Conservation (phyloP, 2,888 invertebrate species). For the Meganola albula region DNA sequence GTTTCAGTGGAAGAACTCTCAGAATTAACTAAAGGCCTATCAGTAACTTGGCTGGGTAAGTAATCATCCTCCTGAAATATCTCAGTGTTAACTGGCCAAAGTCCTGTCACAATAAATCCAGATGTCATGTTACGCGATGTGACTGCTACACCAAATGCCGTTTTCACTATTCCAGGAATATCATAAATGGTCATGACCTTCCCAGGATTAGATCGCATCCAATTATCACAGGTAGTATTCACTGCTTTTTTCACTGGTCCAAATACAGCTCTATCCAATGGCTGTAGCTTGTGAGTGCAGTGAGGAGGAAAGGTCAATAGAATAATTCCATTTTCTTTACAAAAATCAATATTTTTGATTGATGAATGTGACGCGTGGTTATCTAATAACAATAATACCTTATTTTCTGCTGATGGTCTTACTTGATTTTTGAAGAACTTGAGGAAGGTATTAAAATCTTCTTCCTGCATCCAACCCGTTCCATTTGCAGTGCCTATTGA, state of each 20-base stretch:
- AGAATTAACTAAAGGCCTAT: no score
- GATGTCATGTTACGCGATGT: background rate
- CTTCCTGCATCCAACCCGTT: constrained; percentile 29
- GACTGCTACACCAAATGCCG: background rate
- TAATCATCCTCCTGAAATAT: background rate
- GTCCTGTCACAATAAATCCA: background rate
- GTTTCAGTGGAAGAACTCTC: no score
- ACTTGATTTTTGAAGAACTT: constrained; percentile 23
- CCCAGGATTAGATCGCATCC: no score
- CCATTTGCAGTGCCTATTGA: constrained; percentile 25
- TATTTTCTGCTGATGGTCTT: background rate
- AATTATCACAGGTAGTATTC: constrained; percentile 26
- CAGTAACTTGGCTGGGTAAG: no score
- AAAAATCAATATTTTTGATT: constrained; percentile 22
- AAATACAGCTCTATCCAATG: constrained; percentile 26
- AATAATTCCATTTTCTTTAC: constrained; percentile 25
- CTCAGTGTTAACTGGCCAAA: background rate
- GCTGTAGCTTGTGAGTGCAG: constrained; percentile 32
- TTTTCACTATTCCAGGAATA: no score
- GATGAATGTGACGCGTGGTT: constrained; percentile 30
- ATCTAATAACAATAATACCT: constrained; percentile 21
- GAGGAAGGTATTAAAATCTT: constrained; percentile 19
- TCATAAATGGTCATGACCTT: no score
- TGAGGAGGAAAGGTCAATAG: constrained; percentile 31
- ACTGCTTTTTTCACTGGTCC: constrained; percentile 32